Percentiles rank a stretch among this genome's conserved stretches.
Conservation (phyloP, 2,888 invertebrate genomes). For the Synanthedon andrenaeformis region DNA sequence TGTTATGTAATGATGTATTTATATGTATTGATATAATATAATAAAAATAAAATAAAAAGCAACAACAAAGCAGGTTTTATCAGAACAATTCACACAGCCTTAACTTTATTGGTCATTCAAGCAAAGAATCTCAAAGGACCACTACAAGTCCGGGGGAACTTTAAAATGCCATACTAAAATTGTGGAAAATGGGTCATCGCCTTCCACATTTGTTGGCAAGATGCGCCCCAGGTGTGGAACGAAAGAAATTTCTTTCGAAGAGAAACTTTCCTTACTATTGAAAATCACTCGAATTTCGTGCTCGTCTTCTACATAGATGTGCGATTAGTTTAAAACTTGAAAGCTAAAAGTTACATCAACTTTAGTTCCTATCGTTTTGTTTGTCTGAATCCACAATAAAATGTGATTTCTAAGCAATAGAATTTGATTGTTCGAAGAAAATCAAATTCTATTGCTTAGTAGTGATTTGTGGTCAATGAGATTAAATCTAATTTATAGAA, state of each 20-base stretch:
- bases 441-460: too few relatives aligned
- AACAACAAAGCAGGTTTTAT: neutral
- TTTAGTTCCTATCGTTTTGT: too few relatives aligned
- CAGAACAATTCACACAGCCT: neutral
- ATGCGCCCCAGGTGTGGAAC: constrained; percentile 27
- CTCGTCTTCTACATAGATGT: too few relatives aligned
- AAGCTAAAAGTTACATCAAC: too few relatives aligned
- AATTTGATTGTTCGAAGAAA: too few relatives aligned
- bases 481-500: too few relatives aligned
- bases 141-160: constrained; percentile 11
- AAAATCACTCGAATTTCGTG: neutral
- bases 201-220: constrained; percentile 10
- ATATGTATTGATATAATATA: too few relatives aligned
- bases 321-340: too few relatives aligned
- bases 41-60: neutral
- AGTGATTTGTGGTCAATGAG: too few relatives aligned
- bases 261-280: constrained; percentile 13
- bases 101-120: constrained; percentile 9
- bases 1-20: too few relatives aligned
- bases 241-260: constrained; percentile 24
- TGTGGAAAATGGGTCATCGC: constrained; percentile 14
- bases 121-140: constrained; percentile 6
- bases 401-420: too few relatives aligned
- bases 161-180: constrained; percentile 16
- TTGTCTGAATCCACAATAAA: too few relatives aligned